phyloP scores from a whole-genome alignment of 2,888 invertebrate species.

The Pachycephus smyrnensis region DNA sequence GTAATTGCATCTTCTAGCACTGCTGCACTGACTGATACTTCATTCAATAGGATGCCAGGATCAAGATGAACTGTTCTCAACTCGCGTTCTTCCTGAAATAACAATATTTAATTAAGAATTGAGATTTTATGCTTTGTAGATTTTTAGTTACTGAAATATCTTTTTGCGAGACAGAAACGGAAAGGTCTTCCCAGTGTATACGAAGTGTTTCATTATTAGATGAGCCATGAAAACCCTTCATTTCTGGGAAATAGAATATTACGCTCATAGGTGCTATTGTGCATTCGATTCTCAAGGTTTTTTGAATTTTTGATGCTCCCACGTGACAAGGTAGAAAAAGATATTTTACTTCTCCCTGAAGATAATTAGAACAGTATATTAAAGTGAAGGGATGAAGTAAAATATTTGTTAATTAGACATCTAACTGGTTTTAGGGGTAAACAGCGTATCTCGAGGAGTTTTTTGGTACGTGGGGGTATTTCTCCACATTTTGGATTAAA shows the following conservation, averaged over 20 bases:
- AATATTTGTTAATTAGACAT: neutral
- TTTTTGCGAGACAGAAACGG: neutral
- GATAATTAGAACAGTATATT: neutral
- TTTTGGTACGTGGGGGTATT: constrained; percentile 37
- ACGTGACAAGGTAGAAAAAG: constrained; percentile 62
- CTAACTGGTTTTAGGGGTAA: constrained; percentile 48
- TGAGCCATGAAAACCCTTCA: neutral
- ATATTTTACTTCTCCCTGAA: constrained; percentile 59
- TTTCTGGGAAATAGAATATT: constrained; percentile 56
- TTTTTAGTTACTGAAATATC: neutral
- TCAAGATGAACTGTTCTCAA: constrained; percentile 18
- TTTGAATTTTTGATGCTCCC: constrained; percentile 45
- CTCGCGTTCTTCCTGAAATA: constrained; percentile 16
- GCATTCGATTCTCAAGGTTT: constrained; percentile 58
- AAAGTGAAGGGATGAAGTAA: neutral
- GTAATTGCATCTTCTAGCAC: neutral
- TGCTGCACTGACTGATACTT: neutral
- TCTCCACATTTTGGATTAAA: constrained; percentile 53
- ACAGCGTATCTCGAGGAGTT: constrained; percentile 44
- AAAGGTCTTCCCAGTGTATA: neutral
- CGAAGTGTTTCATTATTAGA: neutral
- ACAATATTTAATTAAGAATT: neutral
- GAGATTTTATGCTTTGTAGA: neutral
- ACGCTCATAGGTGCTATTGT: constrained; percentile 58
- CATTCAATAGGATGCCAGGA: constrained; percentile 1